Evolutionary conservation across 2,113 vertebrate genomes (phyloP).

Genomic region (Delphinapterus leucas): DNA sequence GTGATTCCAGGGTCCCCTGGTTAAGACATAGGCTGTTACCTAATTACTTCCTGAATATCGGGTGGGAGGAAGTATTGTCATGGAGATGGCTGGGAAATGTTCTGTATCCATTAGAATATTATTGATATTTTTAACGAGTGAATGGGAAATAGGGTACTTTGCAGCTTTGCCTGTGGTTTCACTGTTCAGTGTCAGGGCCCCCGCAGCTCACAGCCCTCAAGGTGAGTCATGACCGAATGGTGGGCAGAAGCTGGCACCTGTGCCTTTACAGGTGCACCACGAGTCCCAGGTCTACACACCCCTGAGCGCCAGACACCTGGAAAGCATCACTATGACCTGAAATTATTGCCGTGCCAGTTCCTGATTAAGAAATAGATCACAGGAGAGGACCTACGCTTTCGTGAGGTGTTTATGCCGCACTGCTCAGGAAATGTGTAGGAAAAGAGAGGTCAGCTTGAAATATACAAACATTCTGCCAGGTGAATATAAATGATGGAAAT

Average conservation of each 20-base stretch:
- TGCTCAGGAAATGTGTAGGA: background rate
- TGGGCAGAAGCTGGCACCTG: too few species aligned
- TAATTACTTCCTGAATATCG: background rate
- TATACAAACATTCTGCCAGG: background rate
- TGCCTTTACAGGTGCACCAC: fast-evolving
- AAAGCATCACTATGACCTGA: background rate
- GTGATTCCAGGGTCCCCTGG: too few species aligned
- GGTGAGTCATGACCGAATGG: fast-evolving
- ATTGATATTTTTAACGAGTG: background rate
- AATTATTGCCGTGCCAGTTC: background rate
- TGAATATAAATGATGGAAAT: background rate
- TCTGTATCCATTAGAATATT: background rate
- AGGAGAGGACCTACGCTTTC: background rate
- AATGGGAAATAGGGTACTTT: too few species aligned
- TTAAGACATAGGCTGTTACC: background rate
- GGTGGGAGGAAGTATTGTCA: background rate
- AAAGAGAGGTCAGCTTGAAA: background rate
- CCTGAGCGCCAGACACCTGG: background rate
- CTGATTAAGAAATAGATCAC: background rate
- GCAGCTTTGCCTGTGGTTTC: background rate
- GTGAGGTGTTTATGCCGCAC: background rate
- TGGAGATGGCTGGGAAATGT: background rate
- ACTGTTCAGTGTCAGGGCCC: fast-evolving
- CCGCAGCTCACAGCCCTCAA: background rate
- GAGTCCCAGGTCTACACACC: fast-evolving